Conservation (phyloP, 2,888 invertebrate species). For the Ephialtes manifestator region DNA sequence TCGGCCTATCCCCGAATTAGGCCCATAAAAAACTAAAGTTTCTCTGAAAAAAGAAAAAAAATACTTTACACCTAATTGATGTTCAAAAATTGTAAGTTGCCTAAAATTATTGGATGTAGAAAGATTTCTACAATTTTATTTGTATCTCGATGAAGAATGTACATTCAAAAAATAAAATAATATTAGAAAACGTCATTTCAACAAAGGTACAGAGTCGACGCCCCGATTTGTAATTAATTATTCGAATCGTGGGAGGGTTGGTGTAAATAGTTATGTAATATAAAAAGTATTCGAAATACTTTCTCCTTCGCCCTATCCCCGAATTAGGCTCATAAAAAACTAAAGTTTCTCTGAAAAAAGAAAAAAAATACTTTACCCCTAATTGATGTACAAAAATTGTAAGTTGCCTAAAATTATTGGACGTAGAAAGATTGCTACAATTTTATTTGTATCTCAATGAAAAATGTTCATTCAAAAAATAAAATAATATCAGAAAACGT, state of each 20-base stretch:
- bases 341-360: neutral
- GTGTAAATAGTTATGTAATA: no score
- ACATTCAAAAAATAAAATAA: neutral
- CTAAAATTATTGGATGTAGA: neutral
- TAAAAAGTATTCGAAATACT: no score
- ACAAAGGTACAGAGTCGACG: constrained; percentile 60
- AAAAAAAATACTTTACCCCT: neutral
- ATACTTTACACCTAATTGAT: neutral
- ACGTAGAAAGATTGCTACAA: no score
- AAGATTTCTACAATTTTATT: neutral
- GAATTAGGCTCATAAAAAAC: neutral
- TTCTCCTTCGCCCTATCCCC: no score
- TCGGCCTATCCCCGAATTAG: no score
- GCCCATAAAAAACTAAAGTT: neutral
- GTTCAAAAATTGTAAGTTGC: neutral
- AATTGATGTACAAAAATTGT: neutral
- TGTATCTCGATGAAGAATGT: neutral
- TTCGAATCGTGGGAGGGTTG: constrained; percentile 74
- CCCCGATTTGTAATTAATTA: constrained; percentile 81
- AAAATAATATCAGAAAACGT: constrained; percentile 25
- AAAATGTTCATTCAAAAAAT: neutral
- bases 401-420: neutral
- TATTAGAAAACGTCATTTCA: constrained; percentile 53
- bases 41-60: neutral
- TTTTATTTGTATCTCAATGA: neutral